A percentile compares a stretch with the other conserved stretches of the same genome.
Conservation (phyloP, 2,113 vertebrate genomes). For the Neopipo cinnamomea region DNA sequence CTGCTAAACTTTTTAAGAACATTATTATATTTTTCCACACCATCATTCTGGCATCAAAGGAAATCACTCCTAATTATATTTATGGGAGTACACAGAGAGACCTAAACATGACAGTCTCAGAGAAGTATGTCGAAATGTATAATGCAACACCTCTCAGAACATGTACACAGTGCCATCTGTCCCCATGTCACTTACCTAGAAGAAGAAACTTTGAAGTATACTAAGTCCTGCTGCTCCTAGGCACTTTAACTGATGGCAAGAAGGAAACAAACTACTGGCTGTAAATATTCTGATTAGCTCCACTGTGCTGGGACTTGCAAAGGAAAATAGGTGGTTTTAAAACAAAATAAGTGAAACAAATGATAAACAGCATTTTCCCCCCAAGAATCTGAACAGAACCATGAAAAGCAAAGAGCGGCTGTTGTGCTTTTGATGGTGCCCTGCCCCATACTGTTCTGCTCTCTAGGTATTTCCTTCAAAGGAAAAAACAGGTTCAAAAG, state of each 20-base stretch:
- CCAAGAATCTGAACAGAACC: neutral
- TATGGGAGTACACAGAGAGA: neutral
- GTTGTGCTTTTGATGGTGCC: neutral
- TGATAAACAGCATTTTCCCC: neutral
- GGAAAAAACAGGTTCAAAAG: neutral
- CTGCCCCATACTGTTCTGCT: neutral
- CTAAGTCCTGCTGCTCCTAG: neutral
- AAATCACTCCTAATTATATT: neutral
- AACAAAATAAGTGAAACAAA: slow-evolving; percentile 3
- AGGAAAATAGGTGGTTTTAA: neutral
- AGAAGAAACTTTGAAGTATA: slow-evolving; percentile 7
- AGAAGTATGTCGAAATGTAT: neutral
- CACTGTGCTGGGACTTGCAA: neutral
- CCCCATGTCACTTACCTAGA: neutral
- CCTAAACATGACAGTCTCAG: neutral
- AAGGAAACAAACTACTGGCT: neutral
- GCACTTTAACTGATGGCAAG: neutral
- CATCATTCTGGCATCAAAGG: neutral
- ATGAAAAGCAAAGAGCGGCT: neutral
- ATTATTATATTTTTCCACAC: neutral
- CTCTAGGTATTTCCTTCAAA: neutral
- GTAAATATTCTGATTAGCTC: neutral
- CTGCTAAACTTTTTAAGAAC: neutral
- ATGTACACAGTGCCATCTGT: neutral
- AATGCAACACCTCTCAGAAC: neutral